Evolutionary conservation across 2,797 vertebrate species (phyloP).

Genomic region (Ambastaia sidthimunki): DNA sequence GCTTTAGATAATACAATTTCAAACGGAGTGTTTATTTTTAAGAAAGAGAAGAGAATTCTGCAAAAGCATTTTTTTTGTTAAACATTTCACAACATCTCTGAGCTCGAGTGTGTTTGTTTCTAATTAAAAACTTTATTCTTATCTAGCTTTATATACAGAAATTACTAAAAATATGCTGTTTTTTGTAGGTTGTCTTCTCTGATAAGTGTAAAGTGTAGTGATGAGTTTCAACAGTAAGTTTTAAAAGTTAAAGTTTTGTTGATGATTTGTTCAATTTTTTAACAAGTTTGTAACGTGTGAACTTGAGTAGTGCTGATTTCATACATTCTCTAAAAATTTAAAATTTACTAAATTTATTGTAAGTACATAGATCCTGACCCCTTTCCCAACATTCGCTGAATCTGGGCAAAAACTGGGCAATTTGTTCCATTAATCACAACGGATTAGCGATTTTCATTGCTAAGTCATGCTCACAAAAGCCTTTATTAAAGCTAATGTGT

Average conservation of each 20-base stretch:
- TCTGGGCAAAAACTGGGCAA: constrained; percentile 70
- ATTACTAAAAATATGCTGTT: neutral
- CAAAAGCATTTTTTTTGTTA: neutral
- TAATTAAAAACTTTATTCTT: neutral
- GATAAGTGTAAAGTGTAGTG: neutral
- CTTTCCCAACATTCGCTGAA: no score
- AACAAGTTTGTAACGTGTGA: no score
- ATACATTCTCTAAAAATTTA: neutral
- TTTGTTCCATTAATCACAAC: constrained; percentile 84
- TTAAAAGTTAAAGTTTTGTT: no score
- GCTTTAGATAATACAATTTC: neutral
- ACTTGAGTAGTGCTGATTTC: neutral
- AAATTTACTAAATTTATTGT: no score
- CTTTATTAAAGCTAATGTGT: constrained; percentile 72
- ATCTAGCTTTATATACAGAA: neutral
- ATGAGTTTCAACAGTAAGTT: no score
- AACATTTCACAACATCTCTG: neutral
- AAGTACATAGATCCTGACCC: no score
- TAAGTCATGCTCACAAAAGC: constrained; percentile 79
- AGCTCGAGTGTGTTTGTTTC: neutral
- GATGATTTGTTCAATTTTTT: no score
- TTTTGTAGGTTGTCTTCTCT: neutral
- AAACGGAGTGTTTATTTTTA: neutral
- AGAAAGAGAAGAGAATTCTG: neutral
- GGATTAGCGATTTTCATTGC: constrained; percentile 81